phyloP scores from a whole-genome alignment of 2,888 invertebrate species.

The Tanaodytes sp. region DNA sequence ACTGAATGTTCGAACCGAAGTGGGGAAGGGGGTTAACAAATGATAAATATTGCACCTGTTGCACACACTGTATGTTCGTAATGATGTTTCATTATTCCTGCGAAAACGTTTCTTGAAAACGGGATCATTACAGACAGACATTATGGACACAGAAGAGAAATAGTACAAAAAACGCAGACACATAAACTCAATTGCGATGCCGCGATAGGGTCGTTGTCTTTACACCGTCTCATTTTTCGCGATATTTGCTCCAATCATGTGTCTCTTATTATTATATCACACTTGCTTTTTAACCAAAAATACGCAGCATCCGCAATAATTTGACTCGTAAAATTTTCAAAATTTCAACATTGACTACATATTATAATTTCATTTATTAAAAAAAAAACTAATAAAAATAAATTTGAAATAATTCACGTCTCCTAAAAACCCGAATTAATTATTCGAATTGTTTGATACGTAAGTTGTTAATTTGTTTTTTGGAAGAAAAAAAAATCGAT shows the following conservation, averaged over 20 bases:
- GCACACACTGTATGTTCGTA: slow-evolving; percentile 47
- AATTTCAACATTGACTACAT: no score
- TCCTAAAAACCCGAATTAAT: no score
- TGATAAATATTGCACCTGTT: slow-evolving; percentile 53
- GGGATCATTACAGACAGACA: slow-evolving; percentile 48
- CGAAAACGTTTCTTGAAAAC: slow-evolving; percentile 49
- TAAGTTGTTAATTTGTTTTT: no score
- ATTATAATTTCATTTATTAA: slow-evolving; percentile 11
- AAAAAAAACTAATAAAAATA: neutral
- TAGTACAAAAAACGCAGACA: slow-evolving; percentile 43
- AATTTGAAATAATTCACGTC: no score
- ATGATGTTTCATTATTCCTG: slow-evolving; percentile 54
- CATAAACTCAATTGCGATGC: slow-evolving; percentile 42
- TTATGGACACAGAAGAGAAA: slow-evolving; percentile 42
- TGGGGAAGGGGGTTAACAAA: slow-evolving; percentile 26
- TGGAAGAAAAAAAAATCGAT: no score
- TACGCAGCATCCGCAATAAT: neutral
- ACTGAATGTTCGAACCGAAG: neutral
- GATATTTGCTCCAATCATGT: neutral
- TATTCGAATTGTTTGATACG: no score
- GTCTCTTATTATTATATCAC: neutral
- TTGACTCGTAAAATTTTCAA: no score
- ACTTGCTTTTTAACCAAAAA: no score
- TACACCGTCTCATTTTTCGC: slow-evolving; percentile 47
- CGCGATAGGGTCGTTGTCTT: slow-evolving; percentile 44